Evolutionary conservation across 35 echinoderm and acorn worm species (phyloP).

Genomic region (Holothuria glaberrima): DNA sequence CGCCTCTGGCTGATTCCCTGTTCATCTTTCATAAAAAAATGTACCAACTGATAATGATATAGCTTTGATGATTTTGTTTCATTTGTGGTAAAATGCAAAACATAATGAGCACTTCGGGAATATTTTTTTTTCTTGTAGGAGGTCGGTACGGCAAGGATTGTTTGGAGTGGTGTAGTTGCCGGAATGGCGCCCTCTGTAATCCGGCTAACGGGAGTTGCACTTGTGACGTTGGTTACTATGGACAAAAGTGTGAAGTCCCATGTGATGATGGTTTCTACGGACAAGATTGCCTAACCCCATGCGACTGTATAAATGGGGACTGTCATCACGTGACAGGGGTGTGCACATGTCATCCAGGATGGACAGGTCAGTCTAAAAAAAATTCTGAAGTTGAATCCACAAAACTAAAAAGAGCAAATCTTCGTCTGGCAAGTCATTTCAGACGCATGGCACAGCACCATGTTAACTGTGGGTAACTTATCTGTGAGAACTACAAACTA

Average conservation of each 20-base stretch:
- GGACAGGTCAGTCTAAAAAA: constrained; percentile 47
- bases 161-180: constrained; percentile 63
- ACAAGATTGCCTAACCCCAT: constrained; percentile 57
- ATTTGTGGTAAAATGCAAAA: too few relatives aligned
- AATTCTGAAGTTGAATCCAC: too few relatives aligned
- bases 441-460: too few relatives aligned
- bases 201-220: constrained; percentile 68
- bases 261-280: constrained; percentile 77
- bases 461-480: too few relatives aligned
- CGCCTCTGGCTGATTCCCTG: too few relatives aligned
- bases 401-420: too few relatives aligned
- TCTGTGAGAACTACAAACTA: too few relatives aligned
- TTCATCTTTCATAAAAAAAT: too few relatives aligned
- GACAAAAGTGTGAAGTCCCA: constrained; percentile 60
- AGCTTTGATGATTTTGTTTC: neutral
- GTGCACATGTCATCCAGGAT: constrained; percentile 67
- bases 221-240: constrained; percentile 75
- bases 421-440: too few relatives aligned
- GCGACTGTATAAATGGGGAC: constrained; percentile 55
- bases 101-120: too few relatives aligned
- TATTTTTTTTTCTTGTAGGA: neutral
- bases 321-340: constrained; percentile 81
- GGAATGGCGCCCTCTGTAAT: constrained; percentile 65
- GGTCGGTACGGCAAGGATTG: constrained; percentile 69
- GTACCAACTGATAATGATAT: too few relatives aligned